Percentiles rank a stretch among this genome's conserved stretches.
Conservation (phyloP, 2,797 vertebrate genomes). For the Argyrosomus regius region DNA sequence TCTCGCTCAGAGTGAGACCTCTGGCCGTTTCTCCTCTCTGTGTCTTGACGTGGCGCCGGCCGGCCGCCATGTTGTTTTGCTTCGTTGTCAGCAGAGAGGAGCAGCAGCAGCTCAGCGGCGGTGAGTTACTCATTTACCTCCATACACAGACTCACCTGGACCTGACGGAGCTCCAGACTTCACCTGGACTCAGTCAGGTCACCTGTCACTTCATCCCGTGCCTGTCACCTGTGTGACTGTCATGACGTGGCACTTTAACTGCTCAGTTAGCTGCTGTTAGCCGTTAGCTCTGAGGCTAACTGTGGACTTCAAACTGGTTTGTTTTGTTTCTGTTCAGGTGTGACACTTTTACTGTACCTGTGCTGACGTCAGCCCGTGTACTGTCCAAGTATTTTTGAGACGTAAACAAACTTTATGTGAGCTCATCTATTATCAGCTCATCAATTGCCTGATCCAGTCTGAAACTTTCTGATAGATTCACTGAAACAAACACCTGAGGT, state of each 20-base stretch:
- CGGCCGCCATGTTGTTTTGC: conserved; percentile 80
- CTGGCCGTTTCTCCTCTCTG: not conserved
- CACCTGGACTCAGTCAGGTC: conserved; percentile 3
- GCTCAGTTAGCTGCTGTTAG: conserved; percentile 17
- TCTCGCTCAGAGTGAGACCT: conserved; percentile 53
- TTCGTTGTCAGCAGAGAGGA: conserved; percentile 66
- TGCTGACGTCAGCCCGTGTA: not conserved
- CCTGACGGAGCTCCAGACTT: not conserved
- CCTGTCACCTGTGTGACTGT: conserved; percentile 16
- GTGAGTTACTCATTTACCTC: conserved; percentile 32
- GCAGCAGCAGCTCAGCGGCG: conserved; percentile 9
- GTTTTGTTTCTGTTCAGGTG: not conserved
- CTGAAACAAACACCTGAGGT: too few species aligned
- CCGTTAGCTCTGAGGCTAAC: conserved; percentile 41
- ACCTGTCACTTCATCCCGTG: not conserved
- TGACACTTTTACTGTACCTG: not conserved
- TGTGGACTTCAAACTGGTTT: not conserved
- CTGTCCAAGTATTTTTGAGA: not conserved
- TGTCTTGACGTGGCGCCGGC: conserved; percentile 76
- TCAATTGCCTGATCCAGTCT: not conserved
- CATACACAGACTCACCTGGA: not conserved
- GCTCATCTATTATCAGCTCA: not conserved
- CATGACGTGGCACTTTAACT: conserved; percentile 1
- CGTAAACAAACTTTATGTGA: not conserved
- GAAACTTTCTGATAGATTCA: too few species aligned